Evolutionary conservation across 2,113 vertebrate species (phyloP).

Genomic region (Hippotragus niger): DNA sequence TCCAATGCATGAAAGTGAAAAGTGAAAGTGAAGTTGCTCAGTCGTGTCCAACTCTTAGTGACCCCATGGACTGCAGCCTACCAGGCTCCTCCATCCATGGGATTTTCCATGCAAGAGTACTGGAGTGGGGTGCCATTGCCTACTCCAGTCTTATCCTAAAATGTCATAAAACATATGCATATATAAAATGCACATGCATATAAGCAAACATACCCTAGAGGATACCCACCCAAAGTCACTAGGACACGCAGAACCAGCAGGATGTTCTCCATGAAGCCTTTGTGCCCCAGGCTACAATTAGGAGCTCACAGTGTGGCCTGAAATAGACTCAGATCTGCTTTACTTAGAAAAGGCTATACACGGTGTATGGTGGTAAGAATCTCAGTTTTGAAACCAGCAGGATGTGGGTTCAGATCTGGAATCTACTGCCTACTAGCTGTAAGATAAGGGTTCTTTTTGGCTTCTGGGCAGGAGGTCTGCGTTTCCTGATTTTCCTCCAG

Average conservation of each 20-base stretch:
- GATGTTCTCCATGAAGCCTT: not conserved
- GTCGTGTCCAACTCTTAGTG: too few species aligned
- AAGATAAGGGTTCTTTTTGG: not conserved
- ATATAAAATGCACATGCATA: not conserved
- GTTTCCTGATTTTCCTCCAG: not conserved
- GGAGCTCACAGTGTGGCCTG: not conserved
- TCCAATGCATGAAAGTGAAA: too few species aligned
- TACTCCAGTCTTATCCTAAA: not conserved
- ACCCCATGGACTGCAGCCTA: too few species aligned
- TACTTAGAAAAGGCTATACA: not conserved
- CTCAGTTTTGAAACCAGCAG: not conserved
- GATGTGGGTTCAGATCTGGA: not conserved
- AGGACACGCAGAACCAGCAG: not conserved
- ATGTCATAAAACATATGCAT: fast-evolving
- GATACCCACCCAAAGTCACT: not conserved
- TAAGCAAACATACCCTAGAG: not conserved
- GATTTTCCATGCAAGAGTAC: too few species aligned
- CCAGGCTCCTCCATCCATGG: too few species aligned
- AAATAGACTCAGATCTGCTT: not conserved
- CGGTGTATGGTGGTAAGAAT: not conserved
- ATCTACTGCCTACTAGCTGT: not conserved
- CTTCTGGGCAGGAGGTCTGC: not conserved
- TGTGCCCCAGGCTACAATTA: not conserved
- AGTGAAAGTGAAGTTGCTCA: too few species aligned
- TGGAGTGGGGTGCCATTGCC: too few species aligned